Conservation (phyloP, 2,113 vertebrate genomes). For the Chauna torquata region DNA sequence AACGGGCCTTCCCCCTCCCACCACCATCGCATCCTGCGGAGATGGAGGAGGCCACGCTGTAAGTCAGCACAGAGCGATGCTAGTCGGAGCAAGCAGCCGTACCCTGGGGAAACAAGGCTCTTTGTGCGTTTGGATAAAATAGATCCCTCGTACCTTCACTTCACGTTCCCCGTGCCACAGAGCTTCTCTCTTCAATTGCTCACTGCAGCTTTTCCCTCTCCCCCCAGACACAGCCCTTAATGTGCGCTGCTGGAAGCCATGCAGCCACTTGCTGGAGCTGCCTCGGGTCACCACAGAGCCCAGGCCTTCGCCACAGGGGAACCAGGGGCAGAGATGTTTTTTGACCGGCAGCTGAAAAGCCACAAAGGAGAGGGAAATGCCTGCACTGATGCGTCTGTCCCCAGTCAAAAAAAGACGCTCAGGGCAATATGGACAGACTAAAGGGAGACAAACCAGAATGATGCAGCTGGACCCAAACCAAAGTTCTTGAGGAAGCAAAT, state of each 20-base stretch:
- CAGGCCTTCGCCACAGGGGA: accelerated
- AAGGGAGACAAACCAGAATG: background rate
- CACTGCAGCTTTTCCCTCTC: background rate
- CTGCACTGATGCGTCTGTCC: background rate
- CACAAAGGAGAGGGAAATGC: background rate
- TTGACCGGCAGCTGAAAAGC: background rate
- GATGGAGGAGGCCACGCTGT: background rate
- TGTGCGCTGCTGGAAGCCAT: accelerated
- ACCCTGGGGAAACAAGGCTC: background rate
- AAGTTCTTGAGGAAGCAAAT: background rate
- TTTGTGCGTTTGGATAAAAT: background rate
- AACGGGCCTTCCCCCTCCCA: background rate
- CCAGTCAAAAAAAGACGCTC: background rate
- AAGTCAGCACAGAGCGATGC: background rate
- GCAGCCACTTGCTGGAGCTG: background rate
- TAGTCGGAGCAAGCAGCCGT: background rate
- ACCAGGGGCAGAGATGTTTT: background rate
- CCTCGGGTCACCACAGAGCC: accelerated
- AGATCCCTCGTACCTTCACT: background rate
- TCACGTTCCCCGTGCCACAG: background rate
- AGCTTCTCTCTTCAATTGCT: background rate
- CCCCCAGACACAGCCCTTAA: background rate
- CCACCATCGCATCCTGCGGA: background rate
- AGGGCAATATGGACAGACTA: background rate
- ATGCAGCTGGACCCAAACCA: background rate